Percentiles rank a stretch among this genome's conserved stretches.
These are phyloP conservation scores for Lypha dubia DNA, from an alignment of 2,888 invertebrate genomes.

Conservation along the genomic window DNA sequence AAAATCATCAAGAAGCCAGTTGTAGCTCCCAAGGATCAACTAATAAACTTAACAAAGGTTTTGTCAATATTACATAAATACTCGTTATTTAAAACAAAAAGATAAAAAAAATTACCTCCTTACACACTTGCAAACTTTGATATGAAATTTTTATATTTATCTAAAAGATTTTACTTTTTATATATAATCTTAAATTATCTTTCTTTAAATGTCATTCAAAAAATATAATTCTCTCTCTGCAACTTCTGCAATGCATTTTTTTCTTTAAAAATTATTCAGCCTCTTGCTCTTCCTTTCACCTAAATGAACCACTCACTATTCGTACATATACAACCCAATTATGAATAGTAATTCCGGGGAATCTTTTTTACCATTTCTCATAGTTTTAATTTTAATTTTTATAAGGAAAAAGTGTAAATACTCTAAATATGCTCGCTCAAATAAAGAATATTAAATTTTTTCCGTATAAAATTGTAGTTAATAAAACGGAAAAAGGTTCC, in stretches of 20 bases:
- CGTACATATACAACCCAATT: too few species aligned
- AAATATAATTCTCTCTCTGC: background rate
- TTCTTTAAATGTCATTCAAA: background rate
- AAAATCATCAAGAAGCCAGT: constrained; percentile 57
- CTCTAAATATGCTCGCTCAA: too few species aligned
- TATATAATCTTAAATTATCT: constrained; percentile 1
- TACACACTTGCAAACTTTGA: background rate
- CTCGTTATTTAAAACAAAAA: constrained; percentile 3
- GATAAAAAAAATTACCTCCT: constrained; percentile 3
- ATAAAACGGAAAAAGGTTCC: too few species aligned
- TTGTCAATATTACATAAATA: constrained; percentile 39
- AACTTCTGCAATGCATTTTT: constrained; percentile 20
- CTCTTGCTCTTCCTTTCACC: background rate
- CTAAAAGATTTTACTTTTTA: background rate
- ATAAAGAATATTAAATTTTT: too few species aligned
- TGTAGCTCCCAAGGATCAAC: constrained; percentile 75
- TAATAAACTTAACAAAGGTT: constrained; percentile 72
- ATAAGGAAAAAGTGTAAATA: too few species aligned
- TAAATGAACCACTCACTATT: too few species aligned
- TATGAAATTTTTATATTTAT: background rate
- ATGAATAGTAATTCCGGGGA: too few species aligned
- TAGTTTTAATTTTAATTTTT: too few species aligned
- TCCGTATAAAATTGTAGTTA: too few species aligned
- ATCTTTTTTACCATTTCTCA: too few species aligned
- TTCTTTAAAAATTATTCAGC: background rate